These are phyloP conservation scores for Muraenolepis orangiensis DNA, from an alignment of 2,797 vertebrate genomes.

Conservation along the genomic window DNA sequence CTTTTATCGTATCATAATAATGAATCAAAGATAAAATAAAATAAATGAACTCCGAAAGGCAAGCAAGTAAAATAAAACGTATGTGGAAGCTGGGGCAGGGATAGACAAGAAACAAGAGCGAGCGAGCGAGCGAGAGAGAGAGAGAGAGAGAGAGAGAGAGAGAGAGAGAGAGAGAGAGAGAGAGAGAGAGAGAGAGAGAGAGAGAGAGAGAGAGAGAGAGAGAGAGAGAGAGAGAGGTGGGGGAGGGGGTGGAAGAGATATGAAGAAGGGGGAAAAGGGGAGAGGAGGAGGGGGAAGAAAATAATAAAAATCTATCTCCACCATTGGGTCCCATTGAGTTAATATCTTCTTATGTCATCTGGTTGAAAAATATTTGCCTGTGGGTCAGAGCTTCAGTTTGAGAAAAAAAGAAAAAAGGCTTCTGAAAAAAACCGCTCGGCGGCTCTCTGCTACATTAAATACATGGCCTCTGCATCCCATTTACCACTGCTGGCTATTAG, in stretches of 20 bases:
- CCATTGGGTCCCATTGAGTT: conserved; percentile 46
- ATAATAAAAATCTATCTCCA: conserved; percentile 43
- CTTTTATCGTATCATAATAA: conserved; percentile 87
- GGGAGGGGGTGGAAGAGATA: conserved; percentile 20
- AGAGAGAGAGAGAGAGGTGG: background rate
- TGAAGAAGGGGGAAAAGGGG: conserved; percentile 17
- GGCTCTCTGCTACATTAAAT: conserved; percentile 78
- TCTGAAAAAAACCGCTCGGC: conserved; percentile 72
- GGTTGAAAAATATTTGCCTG: conserved; percentile 79
- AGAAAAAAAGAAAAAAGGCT: conserved; percentile 63
- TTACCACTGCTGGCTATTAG: conserved; percentile 70
- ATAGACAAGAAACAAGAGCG: conserved; percentile 34
- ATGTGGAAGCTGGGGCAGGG: conserved; percentile 59
- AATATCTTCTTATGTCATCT: conserved; percentile 78
- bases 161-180: background rate
- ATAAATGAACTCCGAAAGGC: conserved; percentile 80
- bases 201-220: background rate
- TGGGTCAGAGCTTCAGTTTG: conserved; percentile 73
- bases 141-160: too few species aligned
- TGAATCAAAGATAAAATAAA: conserved; percentile 87
- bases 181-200: conserved; percentile 31
- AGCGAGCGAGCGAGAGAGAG: conserved; percentile 21
- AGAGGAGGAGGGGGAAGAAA: conserved; percentile 21
- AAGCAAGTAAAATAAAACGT: conserved; percentile 75
- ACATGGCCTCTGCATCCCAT: conserved; percentile 68